phyloP scores from a whole-genome alignment of 1,140 invertebrate genomes.

The Eciton burchellii region DNA sequence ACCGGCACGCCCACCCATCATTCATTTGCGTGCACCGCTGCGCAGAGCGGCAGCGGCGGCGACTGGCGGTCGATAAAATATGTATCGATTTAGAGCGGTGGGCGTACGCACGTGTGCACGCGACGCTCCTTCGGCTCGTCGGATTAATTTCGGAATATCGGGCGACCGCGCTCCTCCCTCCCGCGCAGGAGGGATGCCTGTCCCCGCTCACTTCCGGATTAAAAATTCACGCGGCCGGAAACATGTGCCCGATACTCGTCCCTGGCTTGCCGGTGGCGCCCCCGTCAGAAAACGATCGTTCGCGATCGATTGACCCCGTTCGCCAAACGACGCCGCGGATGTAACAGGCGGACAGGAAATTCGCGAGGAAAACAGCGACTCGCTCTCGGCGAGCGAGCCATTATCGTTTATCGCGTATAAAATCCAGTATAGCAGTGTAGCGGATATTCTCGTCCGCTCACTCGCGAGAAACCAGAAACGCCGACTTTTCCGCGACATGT shows the following conservation, averaged over 20 bases:
- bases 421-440: no score
- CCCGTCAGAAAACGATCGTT: conserved; percentile 25
- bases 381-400: neutral
- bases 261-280: conserved; percentile 18
- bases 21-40: conserved; percentile 54
- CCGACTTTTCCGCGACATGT: conserved; percentile 79
- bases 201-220: conserved; percentile 43
- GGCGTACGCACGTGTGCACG: conserved; percentile 73
- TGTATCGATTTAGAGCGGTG: conserved; percentile 75
- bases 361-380: no score
- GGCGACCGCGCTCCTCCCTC: no score
- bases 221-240: conserved; percentile 58
- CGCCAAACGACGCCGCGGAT: conserved; percentile 8
- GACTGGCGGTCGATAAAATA: conserved; percentile 73
- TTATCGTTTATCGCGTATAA: neutral
- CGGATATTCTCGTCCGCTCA: no score
- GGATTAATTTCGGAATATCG: no score
- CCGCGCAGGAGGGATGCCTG: no score
- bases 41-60: neutral
- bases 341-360: neutral
- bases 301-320: conserved; percentile 23
- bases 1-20: conserved; percentile 75
- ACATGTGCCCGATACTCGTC: neutral
- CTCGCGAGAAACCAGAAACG: no score
- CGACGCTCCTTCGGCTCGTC: conserved; percentile 55